These are phyloP conservation scores for Manacus vitellinus DNA, from an alignment of 2,113 vertebrate genomes.

Conservation along the genomic window DNA sequence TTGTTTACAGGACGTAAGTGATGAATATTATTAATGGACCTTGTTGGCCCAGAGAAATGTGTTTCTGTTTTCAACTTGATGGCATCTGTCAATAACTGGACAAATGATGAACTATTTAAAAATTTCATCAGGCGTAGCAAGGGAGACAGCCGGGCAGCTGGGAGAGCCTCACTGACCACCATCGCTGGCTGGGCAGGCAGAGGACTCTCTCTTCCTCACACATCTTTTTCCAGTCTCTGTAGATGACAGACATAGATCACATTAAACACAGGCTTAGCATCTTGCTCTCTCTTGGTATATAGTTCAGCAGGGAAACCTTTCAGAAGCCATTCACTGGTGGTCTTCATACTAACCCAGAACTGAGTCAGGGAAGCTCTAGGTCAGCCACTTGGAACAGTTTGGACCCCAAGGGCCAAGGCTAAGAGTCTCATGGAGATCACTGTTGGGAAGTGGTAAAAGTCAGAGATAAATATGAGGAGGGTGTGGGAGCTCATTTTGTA, in stretches of 20 bases:
- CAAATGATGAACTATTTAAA: not conserved
- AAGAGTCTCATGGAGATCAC: not conserved
- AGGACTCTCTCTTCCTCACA: not conserved
- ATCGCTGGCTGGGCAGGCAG: not conserved
- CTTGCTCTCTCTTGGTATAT: not conserved
- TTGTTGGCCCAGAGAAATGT: not conserved
- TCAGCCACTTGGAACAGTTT: not conserved
- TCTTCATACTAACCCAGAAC: not conserved
- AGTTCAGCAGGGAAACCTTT: not conserved
- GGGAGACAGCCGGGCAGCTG: not conserved
- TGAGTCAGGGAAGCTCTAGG: not conserved
- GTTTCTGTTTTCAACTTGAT: not conserved
- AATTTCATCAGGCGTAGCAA: not conserved
- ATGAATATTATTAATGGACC: slow-evolving; percentile 44
- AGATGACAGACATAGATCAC: not conserved
- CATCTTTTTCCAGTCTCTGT: not conserved
- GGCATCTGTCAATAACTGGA: not conserved
- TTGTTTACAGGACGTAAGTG: slow-evolving; percentile 52
- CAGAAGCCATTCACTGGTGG: not conserved
- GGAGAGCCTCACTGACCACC: not conserved
- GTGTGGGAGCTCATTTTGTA: not conserved
- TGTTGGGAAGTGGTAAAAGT: not conserved
- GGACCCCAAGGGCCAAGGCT: not conserved
- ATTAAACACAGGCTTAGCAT: not conserved
- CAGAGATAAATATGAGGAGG: not conserved